These are phyloP conservation scores for Listronotus oregonensis DNA, from an alignment of 1,140 invertebrate genomes.

Conservation along the genomic window DNA sequence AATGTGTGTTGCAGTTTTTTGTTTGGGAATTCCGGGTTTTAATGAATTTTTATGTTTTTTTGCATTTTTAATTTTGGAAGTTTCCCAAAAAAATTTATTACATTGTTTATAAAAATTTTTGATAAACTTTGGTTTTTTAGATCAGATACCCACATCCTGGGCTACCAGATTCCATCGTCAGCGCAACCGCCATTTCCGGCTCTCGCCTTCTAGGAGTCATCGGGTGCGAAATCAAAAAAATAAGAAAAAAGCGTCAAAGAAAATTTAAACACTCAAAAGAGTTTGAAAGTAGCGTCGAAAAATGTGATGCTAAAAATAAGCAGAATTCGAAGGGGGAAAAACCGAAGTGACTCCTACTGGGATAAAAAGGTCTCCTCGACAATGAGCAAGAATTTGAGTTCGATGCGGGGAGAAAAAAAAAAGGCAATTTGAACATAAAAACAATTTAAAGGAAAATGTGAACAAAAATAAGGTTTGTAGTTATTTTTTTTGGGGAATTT, in stretches of 20 bases:
- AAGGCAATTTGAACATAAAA: conserved; percentile 47
- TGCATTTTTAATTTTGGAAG: too few species aligned
- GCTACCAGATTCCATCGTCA: conserved; percentile 69
- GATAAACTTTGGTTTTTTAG: conserved; percentile 21
- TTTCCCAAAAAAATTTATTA: too few species aligned
- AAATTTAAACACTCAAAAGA: conserved; percentile 59
- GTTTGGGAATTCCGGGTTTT: too few species aligned
- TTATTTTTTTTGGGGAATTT: too few species aligned
- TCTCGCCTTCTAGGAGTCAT: conserved; percentile 58
- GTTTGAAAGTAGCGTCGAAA: conserved; percentile 54
- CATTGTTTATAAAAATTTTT: too few species aligned
- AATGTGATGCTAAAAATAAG: conserved; percentile 43
- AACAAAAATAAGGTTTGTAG: conserved; percentile 24
- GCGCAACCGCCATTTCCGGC: conserved; percentile 69
- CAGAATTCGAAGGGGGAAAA: conserved; percentile 11
- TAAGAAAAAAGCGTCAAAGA: conserved; percentile 53
- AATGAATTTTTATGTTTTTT: too few species aligned
- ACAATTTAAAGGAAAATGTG: conserved; percentile 38
- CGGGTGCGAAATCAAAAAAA: conserved; percentile 33
- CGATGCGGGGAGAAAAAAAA: conserved; percentile 47
- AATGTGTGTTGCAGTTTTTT: too few species aligned
- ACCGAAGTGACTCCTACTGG: not conserved
- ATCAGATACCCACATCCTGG: conserved; percentile 62
- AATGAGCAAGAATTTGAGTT: conserved; percentile 38
- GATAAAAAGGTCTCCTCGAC: conserved; percentile 35